A percentile compares a stretch with the other conserved stretches of the same genome.
phyloP scores from a whole-genome alignment of 2,888 invertebrate species.

The Apotomis betuletana region DNA sequence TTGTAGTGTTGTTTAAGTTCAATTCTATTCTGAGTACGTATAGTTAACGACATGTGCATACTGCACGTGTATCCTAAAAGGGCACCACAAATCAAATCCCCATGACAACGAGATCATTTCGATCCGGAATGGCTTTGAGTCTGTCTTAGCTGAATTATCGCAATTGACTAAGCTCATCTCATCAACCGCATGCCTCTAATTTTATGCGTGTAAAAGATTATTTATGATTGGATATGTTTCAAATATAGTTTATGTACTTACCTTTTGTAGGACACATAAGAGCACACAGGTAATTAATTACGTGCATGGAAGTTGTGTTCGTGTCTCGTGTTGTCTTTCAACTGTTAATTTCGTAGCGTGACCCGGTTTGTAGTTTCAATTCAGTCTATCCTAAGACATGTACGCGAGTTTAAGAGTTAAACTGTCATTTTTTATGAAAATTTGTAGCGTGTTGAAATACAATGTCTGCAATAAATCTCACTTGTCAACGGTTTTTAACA shows the following conservation, averaged over 20 bases:
- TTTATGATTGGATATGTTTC: conserved; percentile 3
- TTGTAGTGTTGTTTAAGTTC: neutral
- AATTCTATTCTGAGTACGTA: no score
- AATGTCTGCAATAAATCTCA: conserved; percentile 12
- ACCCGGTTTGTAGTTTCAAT: conserved; percentile 11
- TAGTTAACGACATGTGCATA: no score
- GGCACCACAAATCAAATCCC: neutral
- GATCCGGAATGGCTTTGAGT: neutral
- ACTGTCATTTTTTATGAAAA: no score
- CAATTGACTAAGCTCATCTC: neutral
- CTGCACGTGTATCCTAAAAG: no score
- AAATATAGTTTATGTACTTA: neutral
- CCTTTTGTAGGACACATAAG: neutral
- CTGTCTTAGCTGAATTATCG: neutral
- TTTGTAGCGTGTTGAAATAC: neutral
- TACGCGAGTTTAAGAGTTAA: neutral
- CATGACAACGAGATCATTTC: neutral
- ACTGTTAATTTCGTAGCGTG: conserved; percentile 18
- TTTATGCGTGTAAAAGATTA: neutral
- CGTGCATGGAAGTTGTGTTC: conserved; percentile 4
- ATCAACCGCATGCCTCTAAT: neutral
- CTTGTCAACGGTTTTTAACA: neutral
- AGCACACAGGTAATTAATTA: conserved; percentile 11
- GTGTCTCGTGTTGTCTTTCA: neutral
- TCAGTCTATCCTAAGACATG: neutral